Percentiles rank a stretch among this genome's conserved stretches.
phyloP scores from a whole-genome alignment of 2,113 vertebrate genomes.

The human region DNA sequence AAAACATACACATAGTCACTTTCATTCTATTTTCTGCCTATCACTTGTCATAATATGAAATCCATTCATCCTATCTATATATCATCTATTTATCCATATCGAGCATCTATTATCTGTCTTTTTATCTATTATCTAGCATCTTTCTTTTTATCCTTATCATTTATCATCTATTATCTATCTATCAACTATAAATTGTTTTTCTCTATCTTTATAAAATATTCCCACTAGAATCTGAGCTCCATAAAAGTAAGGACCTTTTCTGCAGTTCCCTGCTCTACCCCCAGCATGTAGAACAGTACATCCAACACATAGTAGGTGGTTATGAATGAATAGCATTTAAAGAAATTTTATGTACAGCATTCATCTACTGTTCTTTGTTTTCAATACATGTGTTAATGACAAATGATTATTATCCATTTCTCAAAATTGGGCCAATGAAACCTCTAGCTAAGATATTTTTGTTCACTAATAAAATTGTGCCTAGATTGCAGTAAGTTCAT shows the following conservation, averaged over 20 bases:
- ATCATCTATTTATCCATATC: not conserved
- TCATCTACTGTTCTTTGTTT: conserved; percentile 11
- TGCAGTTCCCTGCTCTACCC: not conserved
- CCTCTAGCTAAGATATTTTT: conserved; percentile 42
- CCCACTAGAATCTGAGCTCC: not conserved
- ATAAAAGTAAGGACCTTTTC: not conserved
- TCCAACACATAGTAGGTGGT: not conserved
- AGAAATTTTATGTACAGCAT: not conserved
- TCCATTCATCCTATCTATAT: not conserved
- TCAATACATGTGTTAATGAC: not conserved
- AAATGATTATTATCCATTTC: conserved; percentile 6
- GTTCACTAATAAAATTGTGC: conserved; percentile 48
- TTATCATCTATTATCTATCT: not conserved
- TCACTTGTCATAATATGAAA: not conserved
- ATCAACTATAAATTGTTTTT: conserved; percentile 5
- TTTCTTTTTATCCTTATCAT: not conserved
- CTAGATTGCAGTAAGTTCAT: not conserved
- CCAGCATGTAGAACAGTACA: not conserved
- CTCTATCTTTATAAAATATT: not conserved
- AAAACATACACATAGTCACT: not conserved
- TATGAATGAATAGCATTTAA: not conserved
- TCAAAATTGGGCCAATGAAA: conserved; percentile 30
- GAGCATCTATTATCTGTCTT: not conserved
- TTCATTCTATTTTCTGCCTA: not conserved
- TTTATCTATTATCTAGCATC: not conserved